Evolutionary conservation across 2,113 vertebrate species (phyloP).

Genomic region (Prionailurus bengalensis): DNA sequence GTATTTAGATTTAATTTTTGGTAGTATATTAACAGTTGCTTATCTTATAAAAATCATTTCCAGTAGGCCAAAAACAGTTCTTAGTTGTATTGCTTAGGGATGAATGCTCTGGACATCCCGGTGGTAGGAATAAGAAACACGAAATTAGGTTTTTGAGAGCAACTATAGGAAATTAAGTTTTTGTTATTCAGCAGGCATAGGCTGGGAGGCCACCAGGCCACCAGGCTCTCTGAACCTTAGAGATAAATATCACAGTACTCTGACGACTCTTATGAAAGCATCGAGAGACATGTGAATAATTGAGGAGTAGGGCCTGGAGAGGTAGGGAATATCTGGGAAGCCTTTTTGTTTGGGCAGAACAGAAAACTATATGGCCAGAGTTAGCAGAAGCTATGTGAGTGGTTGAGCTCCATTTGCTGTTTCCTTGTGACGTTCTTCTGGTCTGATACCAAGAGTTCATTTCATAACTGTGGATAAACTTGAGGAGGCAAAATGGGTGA

Average conservation of each 20-base stretch:
- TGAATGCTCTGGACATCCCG: background rate
- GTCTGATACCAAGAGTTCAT: background rate
- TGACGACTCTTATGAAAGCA: background rate
- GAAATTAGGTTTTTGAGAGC: background rate
- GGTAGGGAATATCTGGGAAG: background rate
- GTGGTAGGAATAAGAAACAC: background rate
- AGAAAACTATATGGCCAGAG: background rate
- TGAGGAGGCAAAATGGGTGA: slow-evolving; percentile 12
- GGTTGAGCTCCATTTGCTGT: slow-evolving; percentile 20
- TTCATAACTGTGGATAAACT: slow-evolving; percentile 53
- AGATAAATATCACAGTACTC: background rate
- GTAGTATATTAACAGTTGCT: background rate
- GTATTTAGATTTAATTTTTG: background rate
- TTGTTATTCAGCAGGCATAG: slow-evolving; percentile 18
- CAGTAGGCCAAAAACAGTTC: background rate
- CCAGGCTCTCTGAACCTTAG: background rate
- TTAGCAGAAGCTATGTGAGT: slow-evolving; percentile 8
- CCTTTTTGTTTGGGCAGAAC: slow-evolving; percentile 18
- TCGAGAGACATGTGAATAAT: background rate
- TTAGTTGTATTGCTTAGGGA: background rate
- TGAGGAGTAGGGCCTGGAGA: background rate
- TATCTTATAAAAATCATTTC: background rate
- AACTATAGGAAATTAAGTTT: background rate
- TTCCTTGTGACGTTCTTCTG: slow-evolving; percentile 19
- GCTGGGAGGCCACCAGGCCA: background rate